Percentiles rank a stretch among this genome's conserved stretches.
These are phyloP conservation scores for Parasteatoda lunata DNA, from an alignment of 2,888 invertebrate genomes.

Conservation along the genomic window DNA sequence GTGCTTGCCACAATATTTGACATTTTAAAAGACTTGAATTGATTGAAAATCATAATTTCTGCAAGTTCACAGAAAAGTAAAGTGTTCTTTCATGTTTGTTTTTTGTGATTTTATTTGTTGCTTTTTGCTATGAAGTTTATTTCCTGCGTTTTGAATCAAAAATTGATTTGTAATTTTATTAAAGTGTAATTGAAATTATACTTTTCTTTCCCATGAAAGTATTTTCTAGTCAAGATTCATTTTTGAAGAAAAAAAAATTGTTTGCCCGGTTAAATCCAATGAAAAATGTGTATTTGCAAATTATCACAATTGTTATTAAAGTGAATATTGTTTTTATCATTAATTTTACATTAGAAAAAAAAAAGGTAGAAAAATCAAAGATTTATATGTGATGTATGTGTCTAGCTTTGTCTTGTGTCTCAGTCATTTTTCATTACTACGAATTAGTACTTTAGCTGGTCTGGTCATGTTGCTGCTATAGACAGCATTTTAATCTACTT, in stretches of 20 bases:
- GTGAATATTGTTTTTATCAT: too few relatives aligned
- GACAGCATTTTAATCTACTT: neutral
- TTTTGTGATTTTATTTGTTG: conserved; percentile 15
- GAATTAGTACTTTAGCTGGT: neutral
- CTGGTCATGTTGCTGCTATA: neutral
- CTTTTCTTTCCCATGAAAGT: neutral
- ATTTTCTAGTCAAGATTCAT: neutral
- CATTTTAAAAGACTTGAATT: conserved; percentile 24
- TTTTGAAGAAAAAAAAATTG: neutral
- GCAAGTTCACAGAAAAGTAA: conserved; percentile 8
- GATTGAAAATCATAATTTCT: conserved; percentile 5
- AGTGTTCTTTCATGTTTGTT: neutral
- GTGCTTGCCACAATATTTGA: conserved; percentile 15
- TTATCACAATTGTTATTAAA: too few relatives aligned
- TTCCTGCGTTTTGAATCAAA: neutral
- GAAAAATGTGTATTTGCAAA: neutral
- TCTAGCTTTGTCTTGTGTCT: neutral
- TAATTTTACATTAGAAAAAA: too few relatives aligned
- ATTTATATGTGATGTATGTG: neutral
- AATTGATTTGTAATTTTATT: neutral
- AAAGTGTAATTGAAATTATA: neutral
- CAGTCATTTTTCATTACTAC: neutral
- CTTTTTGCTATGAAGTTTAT: conserved; percentile 6
- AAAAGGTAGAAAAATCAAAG: neutral
- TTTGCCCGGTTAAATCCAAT: neutral